A percentile compares a stretch with the other conserved stretches of the same genome.
phyloP scores from a whole-genome alignment of 2,113 vertebrate genomes.

The Zosterops borbonicus region DNA sequence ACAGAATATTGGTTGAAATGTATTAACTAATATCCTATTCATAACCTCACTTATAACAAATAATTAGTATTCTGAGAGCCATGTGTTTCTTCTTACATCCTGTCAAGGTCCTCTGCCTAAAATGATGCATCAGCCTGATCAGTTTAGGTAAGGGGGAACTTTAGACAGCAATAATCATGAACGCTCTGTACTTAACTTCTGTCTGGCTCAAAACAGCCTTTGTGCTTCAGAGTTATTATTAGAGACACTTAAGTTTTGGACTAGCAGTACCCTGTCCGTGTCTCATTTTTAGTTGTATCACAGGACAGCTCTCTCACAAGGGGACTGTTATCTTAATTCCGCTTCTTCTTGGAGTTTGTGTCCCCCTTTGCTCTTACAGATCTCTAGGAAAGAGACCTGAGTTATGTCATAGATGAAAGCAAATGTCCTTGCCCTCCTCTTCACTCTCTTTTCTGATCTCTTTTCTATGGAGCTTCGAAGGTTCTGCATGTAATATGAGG shows the following conservation, averaged over 20 bases:
- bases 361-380: not conserved
- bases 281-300: not conserved
- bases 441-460: not conserved
- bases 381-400: not conserved
- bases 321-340: not conserved
- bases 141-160: not conserved
- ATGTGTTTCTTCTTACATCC: not conserved
- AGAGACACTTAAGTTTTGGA: not conserved
- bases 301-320: not conserved
- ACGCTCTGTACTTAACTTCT: not conserved
- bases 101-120: not conserved
- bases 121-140: not conserved
- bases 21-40: not conserved
- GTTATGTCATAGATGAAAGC: not conserved
- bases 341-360: not conserved
- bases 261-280: not conserved
- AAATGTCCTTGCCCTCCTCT: not conserved
- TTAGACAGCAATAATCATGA: not conserved
- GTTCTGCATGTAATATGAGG: not conserved
- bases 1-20: not conserved
- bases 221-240: not conserved
- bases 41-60: not conserved
- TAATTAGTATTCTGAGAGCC: not conserved
- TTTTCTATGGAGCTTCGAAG: not conserved
- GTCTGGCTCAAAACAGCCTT: not conserved